Base-by-base conservation (phyloP, 1,140 invertebrate species). In the Bombyx mandarina region DNA sequence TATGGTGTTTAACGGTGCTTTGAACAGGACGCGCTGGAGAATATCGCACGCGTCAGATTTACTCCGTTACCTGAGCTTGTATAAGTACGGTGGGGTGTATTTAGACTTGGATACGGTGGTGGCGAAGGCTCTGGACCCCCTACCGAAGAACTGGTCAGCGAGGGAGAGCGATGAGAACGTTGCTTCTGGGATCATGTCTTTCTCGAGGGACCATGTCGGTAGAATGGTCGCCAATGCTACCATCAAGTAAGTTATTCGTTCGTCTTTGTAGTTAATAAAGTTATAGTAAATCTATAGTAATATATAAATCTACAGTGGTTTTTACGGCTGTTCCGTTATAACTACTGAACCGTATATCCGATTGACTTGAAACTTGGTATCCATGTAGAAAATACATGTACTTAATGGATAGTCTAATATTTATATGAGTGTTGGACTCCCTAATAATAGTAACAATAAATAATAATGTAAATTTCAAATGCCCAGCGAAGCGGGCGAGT, bases 51-150 rank as follows among this genome's bases (percentile, higher is more conserved):
- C 92, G 62, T 91, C 90, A 12, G 93, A 94, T 69, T 88, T 94
- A 12, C 69, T 95, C 43, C 88, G 94, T 60, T 95, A 92, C 62
- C 67, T 94, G 8, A 92, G 93, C 0, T 75, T 95, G 0, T 94
- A 92, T 89, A 94, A 94, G 71, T 94, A 90, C 58, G 93, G 93
- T 43, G 94, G 94, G 1, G 91, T 94, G 46, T 95, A 95, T 75
- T 73, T 95, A 47, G 94, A 96, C 63, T 76, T 94, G 57, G 94
- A 96, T 70, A 90, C 95, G 1, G 90, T 96, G 7, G 88, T 94
- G 2, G 89, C 90, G 7, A 92, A 90, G 62, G 89, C 86, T 22
- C 77, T 94, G 48, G 88, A 91, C 46, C 72, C 88, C 8, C 71
- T 94, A 18, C 82, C 76, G 2, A 76, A 73, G 1, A 93, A 94